phyloP scores from a whole-genome alignment of 92 coral and sea anemone genomes.

The Umimayanthus kanabou region DNA sequence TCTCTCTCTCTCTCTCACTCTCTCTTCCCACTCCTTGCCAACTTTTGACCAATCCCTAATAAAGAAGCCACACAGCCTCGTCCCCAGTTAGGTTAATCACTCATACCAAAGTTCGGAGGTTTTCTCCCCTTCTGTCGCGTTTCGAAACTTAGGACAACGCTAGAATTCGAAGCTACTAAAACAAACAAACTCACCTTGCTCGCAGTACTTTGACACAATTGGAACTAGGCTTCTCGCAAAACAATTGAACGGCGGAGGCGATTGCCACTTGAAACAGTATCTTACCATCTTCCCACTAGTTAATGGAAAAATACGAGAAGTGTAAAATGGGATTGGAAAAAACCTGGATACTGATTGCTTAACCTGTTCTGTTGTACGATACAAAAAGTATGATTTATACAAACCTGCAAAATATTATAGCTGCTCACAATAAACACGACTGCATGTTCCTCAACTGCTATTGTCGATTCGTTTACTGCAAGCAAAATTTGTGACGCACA shows the following conservation, averaged over 20 bases:
- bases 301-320: too few relatives aligned
- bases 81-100: neutral
- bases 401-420: conserved; percentile 24
- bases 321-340: neutral
- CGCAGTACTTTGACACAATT: neutral
- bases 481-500: neutral
- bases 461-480: conserved; percentile 24
- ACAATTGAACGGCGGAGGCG: conserved; percentile 4
- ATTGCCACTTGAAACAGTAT: neutral
- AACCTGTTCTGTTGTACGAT: neutral
- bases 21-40: too few relatives aligned
- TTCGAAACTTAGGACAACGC: too few relatives aligned
- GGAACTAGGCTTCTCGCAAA: neutral
- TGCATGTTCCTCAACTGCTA: conserved; percentile 13
- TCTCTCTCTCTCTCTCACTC: too few relatives aligned
- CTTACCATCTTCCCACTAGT: conserved; percentile 4
- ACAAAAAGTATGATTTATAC: neutral
- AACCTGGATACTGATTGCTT: neutral
- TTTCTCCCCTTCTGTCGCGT: too few relatives aligned
- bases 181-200: neutral
- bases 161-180: too few relatives aligned
- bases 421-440: conserved; percentile 10
- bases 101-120: too few relatives aligned
- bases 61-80: too few relatives aligned
- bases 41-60: too few relatives aligned